Evolutionary conservation across 1,140 invertebrate species (phyloP), one percentile per base, ranked within the genome.

Genomic region (Neelides sp.): DNA sequence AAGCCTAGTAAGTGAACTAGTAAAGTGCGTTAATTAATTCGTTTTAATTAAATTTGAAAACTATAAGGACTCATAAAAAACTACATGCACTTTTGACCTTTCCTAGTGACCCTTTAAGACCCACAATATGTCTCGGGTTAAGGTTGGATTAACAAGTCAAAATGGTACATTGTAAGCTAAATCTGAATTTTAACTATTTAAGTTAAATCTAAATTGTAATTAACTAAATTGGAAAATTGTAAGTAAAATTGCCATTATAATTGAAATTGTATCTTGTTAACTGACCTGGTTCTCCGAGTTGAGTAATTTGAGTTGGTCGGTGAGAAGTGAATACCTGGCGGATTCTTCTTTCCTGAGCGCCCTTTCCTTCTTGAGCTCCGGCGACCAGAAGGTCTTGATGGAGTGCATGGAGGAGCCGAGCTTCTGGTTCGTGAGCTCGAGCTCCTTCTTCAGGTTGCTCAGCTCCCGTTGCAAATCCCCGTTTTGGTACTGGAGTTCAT

Each of bases 351-450:
- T 98, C 45, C 94, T 73, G 40, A 97, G 66, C 12, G 92, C 88
- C 50, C 94, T 72, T 71, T 98, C 94, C 72, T 96, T 97, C 71
- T 98, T 98, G 62, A 98, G 74, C 68, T 98, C 95, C 0, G 95
- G 95, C 68, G 90, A 95, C 95, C 95, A 98, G 72, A 98, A 98
- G 10, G 93, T 97, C 72, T 98, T 98, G 66, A 98, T 98, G 69
- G 88, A 93, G 71, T 97, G 93, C 93, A 98, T 98, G 63, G 86
- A 92, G 64, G 93, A 96, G 64, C 90, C 91, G 54, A 98, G 74
- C 69, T 98, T 98, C 70, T 97, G 92, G 71, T 96, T 96, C 50
- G 91, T 94, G 55, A 93, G 73, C 71, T 98, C 92, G 58, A 97
- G 76, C 65, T 98, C 94, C 64, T 93, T 88, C 69, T 96, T 95